Base-by-base conservation (phyloP, 1,140 invertebrate genomes). In the Orchestia grillus region DNA sequence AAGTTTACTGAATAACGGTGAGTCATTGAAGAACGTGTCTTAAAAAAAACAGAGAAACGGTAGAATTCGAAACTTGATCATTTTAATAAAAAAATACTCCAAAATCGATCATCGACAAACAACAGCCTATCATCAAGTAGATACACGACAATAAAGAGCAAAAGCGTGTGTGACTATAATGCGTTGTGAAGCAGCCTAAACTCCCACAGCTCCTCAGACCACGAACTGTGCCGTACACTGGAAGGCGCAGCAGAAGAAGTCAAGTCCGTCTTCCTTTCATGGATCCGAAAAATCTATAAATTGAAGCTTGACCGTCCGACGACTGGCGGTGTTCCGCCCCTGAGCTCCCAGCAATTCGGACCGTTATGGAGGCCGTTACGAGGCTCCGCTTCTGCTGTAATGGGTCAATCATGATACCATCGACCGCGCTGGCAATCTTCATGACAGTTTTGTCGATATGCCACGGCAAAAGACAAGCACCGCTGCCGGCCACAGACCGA, bases 381-480 rank as follows among this genome's bases (percentile, higher is more conserved):
- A 8, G 88, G 88, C 36, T 41, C 88, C 43, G 88, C 88, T 41
- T 44, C 41, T 42, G 88, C 23, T 36, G 88, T 90, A 43, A 90
- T 90, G 88, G 88, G 4, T 90, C 88, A 44, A 90, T 90, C 88
- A 90, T 90, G 41, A 90, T 90, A 44, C 88, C 88, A 90, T 90
- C 88, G 41, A 42, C 36, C 87, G 36, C 87, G 87, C 87, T 36
- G 36, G 87, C 36, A 41, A 87, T 87, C 87, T n/a, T 90, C 41
- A 90, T 90, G 88, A 41, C 88, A 90, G 62, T 77, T 77, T 77
- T 77, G 28, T 77, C 62, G 62, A 77, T 77, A 15, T 77, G 62
- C 62, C 1, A 36, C 62, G 62, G 62, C 62, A 36, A 77, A 36
- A 15, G 62, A 77, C 62, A 77, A 77, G 62, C 62, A 15, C 62